Base-by-base conservation (phyloP, 2,888 invertebrate species). In the Hartigia nigra region DNA sequence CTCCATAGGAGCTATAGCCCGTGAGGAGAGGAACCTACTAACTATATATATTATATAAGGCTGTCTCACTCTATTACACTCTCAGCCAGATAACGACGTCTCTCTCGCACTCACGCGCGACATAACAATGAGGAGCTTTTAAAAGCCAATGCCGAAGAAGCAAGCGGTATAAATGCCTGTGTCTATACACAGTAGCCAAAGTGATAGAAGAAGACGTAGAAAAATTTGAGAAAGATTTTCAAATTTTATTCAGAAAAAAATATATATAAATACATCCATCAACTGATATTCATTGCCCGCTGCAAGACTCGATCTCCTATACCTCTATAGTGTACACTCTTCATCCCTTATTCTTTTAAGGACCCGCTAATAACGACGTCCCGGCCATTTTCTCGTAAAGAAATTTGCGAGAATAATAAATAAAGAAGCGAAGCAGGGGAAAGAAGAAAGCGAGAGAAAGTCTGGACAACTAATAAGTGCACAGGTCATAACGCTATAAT, bases 401-500 rank as follows among this genome's bases (percentile, higher is more conserved):
- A 55, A 55, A 55, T 55, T 55, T 55, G 55, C 55, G 55, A 55
- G 55, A 12, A 76, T 37, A 32, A 37, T 32, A 31, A 69, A 37
- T 55, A 76, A 31, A n/a, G 35, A 4, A 36, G 5, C 23, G 70
- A 70, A 31, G 77, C n/a, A 12, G 23, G 34, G n/a, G 14, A 74
- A n/a, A 23, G 70, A 12, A 12, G n/a, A 70, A n/a, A 76, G 69
- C 2, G 31, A 31, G 55, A 76, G 55, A 31, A 83, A 79, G 74
- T 39, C 81, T 36, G 80, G 80, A 85, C 80, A 84, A 85, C 83
- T 83, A 87, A 85, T 84, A 87, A 85, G 84, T 78, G 79, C 70
- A 11, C 69, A 72, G 77, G 77, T 80, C 83, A 79, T 86, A 85
- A 86, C 85, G 81, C 80, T 23, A 82, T 90, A 89, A 88, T 88